Percentiles rank a stretch among this genome's conserved stretches.
phyloP scores from a whole-genome alignment of 2,113 vertebrate genomes.

The Pandion haliaetus region DNA sequence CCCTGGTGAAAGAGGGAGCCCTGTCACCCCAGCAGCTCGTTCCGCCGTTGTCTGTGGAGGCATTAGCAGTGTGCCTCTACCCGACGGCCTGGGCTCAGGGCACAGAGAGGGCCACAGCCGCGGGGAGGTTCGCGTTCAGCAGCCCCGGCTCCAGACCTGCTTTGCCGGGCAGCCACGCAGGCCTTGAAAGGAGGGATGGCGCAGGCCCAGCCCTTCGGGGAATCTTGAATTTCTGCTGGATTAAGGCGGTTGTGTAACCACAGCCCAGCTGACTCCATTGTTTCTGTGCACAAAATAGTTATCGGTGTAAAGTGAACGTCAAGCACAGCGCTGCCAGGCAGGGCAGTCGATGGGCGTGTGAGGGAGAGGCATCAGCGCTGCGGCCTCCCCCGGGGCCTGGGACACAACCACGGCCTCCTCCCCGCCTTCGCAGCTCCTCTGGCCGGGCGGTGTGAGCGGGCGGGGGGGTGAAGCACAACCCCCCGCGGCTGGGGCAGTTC shows the following conservation, averaged over 20 bases:
- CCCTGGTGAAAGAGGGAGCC: background rate
- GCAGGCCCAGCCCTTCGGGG: background rate
- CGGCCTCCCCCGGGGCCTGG: background rate
- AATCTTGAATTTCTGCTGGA: background rate
- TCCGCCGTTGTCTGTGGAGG: rapidly evolving
- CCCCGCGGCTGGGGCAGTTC: background rate
- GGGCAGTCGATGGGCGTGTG: background rate
- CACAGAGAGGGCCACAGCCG: rapidly evolving
- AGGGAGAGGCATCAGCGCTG: background rate
- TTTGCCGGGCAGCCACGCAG: background rate
- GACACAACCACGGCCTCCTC: rapidly evolving
- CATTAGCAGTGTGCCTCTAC: rapidly evolving
- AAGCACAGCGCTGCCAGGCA: background rate
- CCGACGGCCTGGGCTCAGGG: rapidly evolving
- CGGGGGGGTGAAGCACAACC: background rate
- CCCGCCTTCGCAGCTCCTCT: background rate
- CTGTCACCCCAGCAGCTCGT: no score
- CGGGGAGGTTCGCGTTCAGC: rapidly evolving
- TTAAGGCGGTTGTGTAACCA: background rate
- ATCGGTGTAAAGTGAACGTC: background rate
- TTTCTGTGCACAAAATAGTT: background rate
- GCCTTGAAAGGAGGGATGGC: background rate
- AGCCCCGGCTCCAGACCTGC: background rate
- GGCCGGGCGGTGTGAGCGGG: background rate
- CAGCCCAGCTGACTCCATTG: background rate